These are phyloP conservation scores for Ridgeia piscesae DNA, from an alignment of 1,140 invertebrate species.

Conservation along the genomic window DNA sequence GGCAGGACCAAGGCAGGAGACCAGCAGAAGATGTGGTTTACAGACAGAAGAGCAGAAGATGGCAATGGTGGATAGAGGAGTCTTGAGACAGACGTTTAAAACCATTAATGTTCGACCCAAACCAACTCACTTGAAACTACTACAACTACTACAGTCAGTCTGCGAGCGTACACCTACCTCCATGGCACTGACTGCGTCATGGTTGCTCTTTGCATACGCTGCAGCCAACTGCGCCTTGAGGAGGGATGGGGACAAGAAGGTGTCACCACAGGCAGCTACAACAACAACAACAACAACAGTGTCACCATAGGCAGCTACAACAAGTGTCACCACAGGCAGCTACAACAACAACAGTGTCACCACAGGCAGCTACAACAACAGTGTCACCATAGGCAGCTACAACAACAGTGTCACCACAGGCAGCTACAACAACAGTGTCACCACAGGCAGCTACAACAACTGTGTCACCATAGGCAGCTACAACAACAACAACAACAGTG, in stretches of 20 bases:
- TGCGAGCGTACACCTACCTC: background rate
- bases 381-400: background rate
- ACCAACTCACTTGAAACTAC: too few species aligned
- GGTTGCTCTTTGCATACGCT: background rate
- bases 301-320: background rate
- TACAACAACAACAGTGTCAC: conserved; percentile 10
- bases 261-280: background rate
- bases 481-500: conserved; percentile 7
- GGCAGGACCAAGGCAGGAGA: too few species aligned
- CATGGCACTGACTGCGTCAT: background rate
- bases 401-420: conserved; percentile 9
- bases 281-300: background rate
- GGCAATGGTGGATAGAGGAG: too few species aligned
- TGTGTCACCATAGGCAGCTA: background rate
- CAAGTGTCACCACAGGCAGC: background rate
- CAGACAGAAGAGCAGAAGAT: too few species aligned
- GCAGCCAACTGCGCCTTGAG: background rate
- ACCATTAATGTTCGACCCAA: too few species aligned
- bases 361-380: background rate
- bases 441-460: background rate
- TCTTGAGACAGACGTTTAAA: too few species aligned
- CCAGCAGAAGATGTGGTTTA: too few species aligned
- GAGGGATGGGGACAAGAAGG: background rate
- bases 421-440: background rate
- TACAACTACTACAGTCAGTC: too few species aligned